Evolutionary conservation across 1,140 invertebrate species (phyloP), one percentile per base, ranked within the genome.

Genomic region (Brachionus calyciflorus): DNA sequence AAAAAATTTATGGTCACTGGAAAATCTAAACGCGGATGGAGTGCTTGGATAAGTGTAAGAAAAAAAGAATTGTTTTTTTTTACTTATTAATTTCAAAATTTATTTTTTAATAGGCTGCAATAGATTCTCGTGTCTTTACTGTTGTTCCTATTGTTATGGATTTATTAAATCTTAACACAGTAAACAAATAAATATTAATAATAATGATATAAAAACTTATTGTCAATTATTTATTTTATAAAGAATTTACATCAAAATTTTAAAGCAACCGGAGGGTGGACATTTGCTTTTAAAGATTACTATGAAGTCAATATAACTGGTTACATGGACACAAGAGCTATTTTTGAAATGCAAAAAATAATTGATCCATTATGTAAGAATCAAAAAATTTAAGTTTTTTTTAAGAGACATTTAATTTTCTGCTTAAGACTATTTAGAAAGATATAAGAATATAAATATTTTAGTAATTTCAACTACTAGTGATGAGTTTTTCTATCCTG

Each of bases 401-500:
- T 53, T 21, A 26, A 53, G 26, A 24, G 10, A 12, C 21, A 26
- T 53, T 26, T 55, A 4, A 12, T 24, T 24, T 10, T 55, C 2
- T 26, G 12, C 12, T 55, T 55, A 33, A 60, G 55, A 48, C 41
- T 49, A 73, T 33, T 73, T 73, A 7, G 81, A 81, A 17, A 51
- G 81, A 30, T 80, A 79, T 33, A 78, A 63, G 28, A 80, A 53
- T 1, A 81, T 81, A 51, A 79, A 81, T 1, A 82, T 83, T 37
- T 63, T 81, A 60, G 79, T 83, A 1, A 78, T 82, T 19, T 80
- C 78, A 10, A 81, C 82, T 0, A 79, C 79, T 6, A 81, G 82
- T 3, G 82, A 84, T 57, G 82, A 84, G 77, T 84, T 84, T 77
- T 84, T 83, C 70, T 77, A 81, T 24, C 79, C 80, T 10, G 82